Base-by-base conservation (phyloP, 2,888 invertebrate genomes). In the Folsomia manolachei region DNA sequence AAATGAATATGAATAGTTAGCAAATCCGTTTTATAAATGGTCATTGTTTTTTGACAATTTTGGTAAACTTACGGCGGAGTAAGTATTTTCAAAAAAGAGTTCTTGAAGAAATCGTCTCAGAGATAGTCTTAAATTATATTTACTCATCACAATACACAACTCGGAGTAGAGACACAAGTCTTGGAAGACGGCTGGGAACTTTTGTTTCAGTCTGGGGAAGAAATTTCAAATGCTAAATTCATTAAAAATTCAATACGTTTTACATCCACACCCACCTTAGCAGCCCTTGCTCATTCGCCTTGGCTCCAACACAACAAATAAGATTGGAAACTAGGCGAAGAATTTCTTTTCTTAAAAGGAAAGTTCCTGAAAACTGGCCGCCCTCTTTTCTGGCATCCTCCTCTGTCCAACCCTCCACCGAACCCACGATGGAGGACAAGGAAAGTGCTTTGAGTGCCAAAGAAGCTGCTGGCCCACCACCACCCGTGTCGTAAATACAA, bases 141-240 rank as follows among this genome's bases (percentile, higher is more conserved):
- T 88, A 0, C 92, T 89, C 71, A 97, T 86, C 71, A 93, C 86
- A 75, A 89, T 89, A 83, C 93, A 91, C 18, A 95, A 90, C 84
- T 97, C 97, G 0, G 95, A 95, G 85, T 95, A 97, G 21, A 97
- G 88, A 84, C 97, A 97, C 73, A 93, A 86, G 83, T 94, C 94
- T 84, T 93, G 85, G 82, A 88, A 88, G 63, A 85, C 83, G 75
- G 83, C 82, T 1, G 87, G 85, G 80, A 85, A 86, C 78, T 86
- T 84, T 82, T 88, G 87, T 80, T 87, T 87, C 78, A 88, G 82
- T 75, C 84, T 84, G 76, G 70, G 78, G 75, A 74, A 27, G 23
- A 52, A 71, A 23, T 39, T 9, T n/a, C n/a, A n/a, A n/a, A n/a
- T n/a, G n/a, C n/a, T n/a, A n/a, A n/a, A n/a, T n/a, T n/a, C n/a